A percentile compares a stretch with the other conserved stretches of the same genome.
Evolutionary conservation across 2,888 invertebrate species (phyloP).

Genomic region (Endomychus coccineus): DNA sequence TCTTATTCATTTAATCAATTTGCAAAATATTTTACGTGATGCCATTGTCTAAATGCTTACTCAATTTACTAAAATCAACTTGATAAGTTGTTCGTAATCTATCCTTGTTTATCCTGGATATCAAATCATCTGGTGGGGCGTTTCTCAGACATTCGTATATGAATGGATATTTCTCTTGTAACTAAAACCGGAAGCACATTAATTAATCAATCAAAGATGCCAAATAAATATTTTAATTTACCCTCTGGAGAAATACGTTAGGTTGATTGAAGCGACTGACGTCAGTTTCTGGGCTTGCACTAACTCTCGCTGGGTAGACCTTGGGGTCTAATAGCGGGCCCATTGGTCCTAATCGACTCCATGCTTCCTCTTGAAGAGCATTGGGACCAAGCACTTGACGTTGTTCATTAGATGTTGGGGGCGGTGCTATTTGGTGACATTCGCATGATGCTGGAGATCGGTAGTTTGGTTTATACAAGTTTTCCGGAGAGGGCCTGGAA

Average conservation of each 20-base stretch:
- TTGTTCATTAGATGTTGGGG: conserved; percentile 17
- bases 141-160: conserved; percentile 55
- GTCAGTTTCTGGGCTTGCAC: conserved; percentile 50
- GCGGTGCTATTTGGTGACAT: conserved; percentile 33
- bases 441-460: conserved; percentile 37
- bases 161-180: conserved; percentile 58
- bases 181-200: conserved; percentile 36
- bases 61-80: conserved; percentile 50
- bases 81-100: conserved; percentile 56
- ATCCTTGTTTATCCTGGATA: conserved; percentile 55
- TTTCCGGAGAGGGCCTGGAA: conserved; percentile 44
- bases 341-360: conserved; percentile 50
- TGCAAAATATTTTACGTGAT: background rate
- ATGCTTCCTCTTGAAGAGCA: conserved; percentile 34
- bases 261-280: conserved; percentile 52
- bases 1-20: background rate
- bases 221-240: conserved; percentile 28
- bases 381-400: conserved; percentile 29
- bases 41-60: conserved; percentile 28
- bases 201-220: background rate
- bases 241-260: conserved; percentile 55
- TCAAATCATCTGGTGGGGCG: conserved; percentile 51
- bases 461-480: conserved; percentile 45
- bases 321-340: conserved; percentile 56
- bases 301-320: conserved; percentile 51